Evolutionary conservation across 1,140 invertebrate genomes (phyloP).

Genomic region (Brevipalpus yothersi): DNA sequence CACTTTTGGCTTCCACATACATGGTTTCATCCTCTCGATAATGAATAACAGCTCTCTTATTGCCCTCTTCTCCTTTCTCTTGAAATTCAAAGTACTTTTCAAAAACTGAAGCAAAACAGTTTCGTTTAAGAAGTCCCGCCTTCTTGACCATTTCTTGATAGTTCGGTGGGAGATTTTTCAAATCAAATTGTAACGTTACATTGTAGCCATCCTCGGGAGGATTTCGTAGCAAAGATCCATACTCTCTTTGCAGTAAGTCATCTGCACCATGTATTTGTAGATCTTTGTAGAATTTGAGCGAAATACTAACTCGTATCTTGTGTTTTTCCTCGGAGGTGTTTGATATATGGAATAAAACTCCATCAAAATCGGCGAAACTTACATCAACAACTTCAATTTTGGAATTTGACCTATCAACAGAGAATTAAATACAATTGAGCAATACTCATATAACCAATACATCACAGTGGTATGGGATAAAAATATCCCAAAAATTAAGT

Average conservation of each 20-base stretch:
- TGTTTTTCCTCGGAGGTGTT: conserved; percentile 86
- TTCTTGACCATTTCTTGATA: conserved; percentile 78
- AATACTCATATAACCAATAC: background rate
- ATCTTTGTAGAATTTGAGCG: conserved; percentile 94
- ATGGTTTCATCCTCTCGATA: conserved; percentile 97
- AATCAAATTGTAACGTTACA: conserved; percentile 72
- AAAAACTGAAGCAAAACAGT: conserved; percentile 98
- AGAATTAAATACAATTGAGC: background rate
- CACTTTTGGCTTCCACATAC: conserved; percentile 94
- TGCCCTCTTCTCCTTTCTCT: conserved; percentile 62
- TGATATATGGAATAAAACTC: conserved; percentile 91
- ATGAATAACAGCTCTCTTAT: conserved; percentile 87
- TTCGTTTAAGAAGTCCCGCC: conserved; percentile 79
- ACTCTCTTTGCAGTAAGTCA: conserved; percentile 74
- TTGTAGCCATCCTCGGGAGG: conserved; percentile 71
- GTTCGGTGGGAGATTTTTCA: conserved; percentile 58
- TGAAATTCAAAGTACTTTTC: conserved; percentile 98
- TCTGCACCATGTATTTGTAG: conserved; percentile 93
- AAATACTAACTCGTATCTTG: conserved; percentile 83
- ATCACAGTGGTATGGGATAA: background rate
- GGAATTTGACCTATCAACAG: background rate
- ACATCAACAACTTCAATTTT: conserved; percentile 88
- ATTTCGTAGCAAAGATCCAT: conserved; percentile 49
- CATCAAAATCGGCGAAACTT: conserved; percentile 82
- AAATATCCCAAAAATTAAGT: background rate